A percentile compares a stretch with the other conserved stretches of the same genome.
Evolutionary conservation across 1,140 invertebrate species (phyloP).

Genomic region (Lethrus apterus): DNA sequence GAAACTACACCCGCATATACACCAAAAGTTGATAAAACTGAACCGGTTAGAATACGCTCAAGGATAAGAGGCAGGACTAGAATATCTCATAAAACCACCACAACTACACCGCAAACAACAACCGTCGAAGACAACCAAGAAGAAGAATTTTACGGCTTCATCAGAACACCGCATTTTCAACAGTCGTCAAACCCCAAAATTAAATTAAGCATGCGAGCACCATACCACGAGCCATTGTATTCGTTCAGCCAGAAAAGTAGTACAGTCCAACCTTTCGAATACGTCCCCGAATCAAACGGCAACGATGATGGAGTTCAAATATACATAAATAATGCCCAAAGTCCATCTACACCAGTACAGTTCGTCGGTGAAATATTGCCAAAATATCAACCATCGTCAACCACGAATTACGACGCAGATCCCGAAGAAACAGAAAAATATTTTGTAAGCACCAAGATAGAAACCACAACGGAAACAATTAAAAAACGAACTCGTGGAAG

Average conservation of each 20-base stretch:
- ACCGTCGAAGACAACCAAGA: conserved; percentile 20
- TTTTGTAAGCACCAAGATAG: conserved; percentile 15
- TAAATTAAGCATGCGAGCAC: background rate
- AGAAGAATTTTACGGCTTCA: conserved; percentile 39
- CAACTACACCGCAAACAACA: conserved; percentile 16
- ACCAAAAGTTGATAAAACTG: background rate
- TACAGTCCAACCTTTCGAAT: background rate
- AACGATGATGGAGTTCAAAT: conserved; percentile 10
- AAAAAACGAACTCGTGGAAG: conserved; percentile 23
- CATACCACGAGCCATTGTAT: background rate
- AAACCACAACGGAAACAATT: conserved; percentile 19
- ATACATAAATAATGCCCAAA: conserved; percentile 2
- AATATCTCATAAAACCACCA: conserved; percentile 30
- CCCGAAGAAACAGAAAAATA: conserved; percentile 17
- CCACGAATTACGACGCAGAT: too few species aligned
- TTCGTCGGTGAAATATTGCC: conserved; percentile 38
- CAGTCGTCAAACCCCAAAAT: background rate
- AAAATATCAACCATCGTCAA: conserved; percentile 26
- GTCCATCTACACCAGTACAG: conserved; percentile 19
- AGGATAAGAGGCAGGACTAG: conserved; percentile 32
- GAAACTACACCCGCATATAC: conserved; percentile 6
- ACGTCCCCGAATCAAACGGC: background rate
- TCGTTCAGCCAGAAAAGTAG: background rate
- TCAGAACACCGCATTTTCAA: conserved; percentile 30
- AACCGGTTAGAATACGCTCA: conserved; percentile 16